phyloP scores from a whole-genome alignment of 2,113 vertebrate species.

The Marmota monax region DNA sequence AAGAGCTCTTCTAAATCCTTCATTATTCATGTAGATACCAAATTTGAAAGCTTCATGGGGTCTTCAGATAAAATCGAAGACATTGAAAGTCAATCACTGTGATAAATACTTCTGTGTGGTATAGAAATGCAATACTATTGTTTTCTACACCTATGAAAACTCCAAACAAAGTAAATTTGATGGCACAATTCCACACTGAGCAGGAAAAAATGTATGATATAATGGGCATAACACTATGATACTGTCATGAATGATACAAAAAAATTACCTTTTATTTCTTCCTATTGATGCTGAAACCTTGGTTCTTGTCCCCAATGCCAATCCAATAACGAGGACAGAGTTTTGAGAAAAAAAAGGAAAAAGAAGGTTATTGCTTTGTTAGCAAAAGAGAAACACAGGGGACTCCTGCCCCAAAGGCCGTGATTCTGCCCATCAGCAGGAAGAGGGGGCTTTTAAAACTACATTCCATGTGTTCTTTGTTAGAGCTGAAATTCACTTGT shows the following conservation, averaged over 20 bases:
- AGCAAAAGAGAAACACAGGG: no score
- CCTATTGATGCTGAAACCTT: no score
- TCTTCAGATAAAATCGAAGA: slow-evolving; percentile 15
- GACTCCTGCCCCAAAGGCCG: no score
- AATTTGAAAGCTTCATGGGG: not conserved
- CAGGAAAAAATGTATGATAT: not conserved
- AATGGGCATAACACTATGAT: not conserved
- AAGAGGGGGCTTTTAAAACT: no score
- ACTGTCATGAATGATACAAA: not conserved
- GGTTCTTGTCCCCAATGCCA: no score
- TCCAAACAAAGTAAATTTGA: not conserved
- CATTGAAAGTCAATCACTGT: not conserved
- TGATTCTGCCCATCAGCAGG: no score
- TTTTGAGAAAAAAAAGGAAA: no score
- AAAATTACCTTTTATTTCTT: not conserved
- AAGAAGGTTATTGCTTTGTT: no score
- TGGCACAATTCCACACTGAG: not conserved
- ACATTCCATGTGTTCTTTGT: no score
- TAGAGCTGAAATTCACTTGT: no score
- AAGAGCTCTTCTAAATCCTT: not conserved
- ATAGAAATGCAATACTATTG: not conserved
- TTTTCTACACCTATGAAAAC: not conserved
- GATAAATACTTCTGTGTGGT: slow-evolving; percentile 15
- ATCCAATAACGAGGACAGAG: no score
- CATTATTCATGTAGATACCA: not conserved